A percentile compares a stretch with the other conserved stretches of the same genome.
Conservation (phyloP, 2,797 vertebrate genomes). For the Epinephelus coioides region DNA sequence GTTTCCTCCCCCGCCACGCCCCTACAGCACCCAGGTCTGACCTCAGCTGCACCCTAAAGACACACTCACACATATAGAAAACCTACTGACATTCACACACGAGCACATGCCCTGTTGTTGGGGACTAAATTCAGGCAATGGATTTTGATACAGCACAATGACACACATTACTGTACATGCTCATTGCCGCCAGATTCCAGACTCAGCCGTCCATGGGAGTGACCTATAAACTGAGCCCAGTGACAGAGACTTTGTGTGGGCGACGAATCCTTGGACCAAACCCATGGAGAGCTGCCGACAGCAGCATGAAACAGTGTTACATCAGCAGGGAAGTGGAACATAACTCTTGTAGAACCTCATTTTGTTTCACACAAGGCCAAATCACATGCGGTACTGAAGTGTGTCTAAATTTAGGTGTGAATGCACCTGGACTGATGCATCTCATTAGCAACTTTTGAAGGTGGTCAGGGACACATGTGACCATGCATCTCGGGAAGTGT, state of each 20-base stretch:
- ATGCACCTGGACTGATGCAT: neutral
- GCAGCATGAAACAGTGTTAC: slow-evolving; percentile 16
- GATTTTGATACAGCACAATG: slow-evolving; percentile 48
- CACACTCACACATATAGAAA: slow-evolving; percentile 4
- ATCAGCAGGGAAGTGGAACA: slow-evolving; percentile 25
- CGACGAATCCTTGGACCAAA: slow-evolving; percentile 8
- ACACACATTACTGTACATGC: slow-evolving; percentile 37
- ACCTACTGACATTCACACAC: neutral
- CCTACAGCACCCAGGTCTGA: slow-evolving; percentile 96
- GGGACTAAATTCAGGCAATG: slow-evolving; percentile 38
- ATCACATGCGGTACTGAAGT: neutral
- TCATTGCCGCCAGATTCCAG: slow-evolving; percentile 30
- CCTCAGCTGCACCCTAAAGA: slow-evolving; percentile 29
- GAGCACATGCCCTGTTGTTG: slow-evolving; percentile 22
- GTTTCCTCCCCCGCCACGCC: slow-evolving; percentile 87
- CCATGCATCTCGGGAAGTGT: neutral
- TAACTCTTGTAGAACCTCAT: neutral
- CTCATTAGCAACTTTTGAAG: slow-evolving; percentile 1
- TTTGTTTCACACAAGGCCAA: neutral
- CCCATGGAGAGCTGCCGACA: slow-evolving; percentile 1
- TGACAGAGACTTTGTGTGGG: slow-evolving; percentile 36
- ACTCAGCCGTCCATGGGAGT: slow-evolving; percentile 29
- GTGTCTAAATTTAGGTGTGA: slow-evolving; percentile 1
- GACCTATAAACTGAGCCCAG: slow-evolving; percentile 46
- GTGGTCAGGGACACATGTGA: neutral